Base-by-base conservation (phyloP, 2,113 vertebrate genomes). In the Dasyprocta punctata region DNA sequence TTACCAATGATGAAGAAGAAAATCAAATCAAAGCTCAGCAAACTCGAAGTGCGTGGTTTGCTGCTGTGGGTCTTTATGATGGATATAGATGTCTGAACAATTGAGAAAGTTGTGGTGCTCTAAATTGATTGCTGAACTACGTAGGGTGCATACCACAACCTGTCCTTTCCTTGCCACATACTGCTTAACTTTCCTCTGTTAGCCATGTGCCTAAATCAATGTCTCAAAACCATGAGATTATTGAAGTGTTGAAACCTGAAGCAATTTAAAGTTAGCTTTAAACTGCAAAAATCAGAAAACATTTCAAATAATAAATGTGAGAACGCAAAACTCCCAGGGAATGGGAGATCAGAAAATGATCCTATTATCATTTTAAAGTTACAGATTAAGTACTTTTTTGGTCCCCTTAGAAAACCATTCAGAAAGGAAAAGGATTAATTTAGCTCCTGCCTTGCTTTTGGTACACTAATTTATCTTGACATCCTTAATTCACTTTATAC, bases 101-200 rank as follows among this genome's bases (percentile, higher is more conserved):
- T 17, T 84, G 85, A 71, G 84, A 61, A 89, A 75, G 60, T 30
- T 80, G 83, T 56, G 80, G 54, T 83, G 7, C 20, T 94, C 41
- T 75, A 52, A 94, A 84, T 6, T 84, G 93, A 93, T 89, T 60
- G 75, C 73, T 60, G 67, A 95, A 65, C 87, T 47, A 44, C n/a
- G 49, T 44, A 95, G 73, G 91, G 77, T 85, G 28, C 60, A 88
- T 7, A 77, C 52, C 60, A 19, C 81, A 82, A 80, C 44, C 14
- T 86, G 41, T 94, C 47, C 81, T 85, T 86, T 75, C 80, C 80
- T 86, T 78, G 61, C 87, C 49, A n/a, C 63, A 65, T 13, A 8
- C 13, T 78, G 69, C 86, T 97, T 92, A 71, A 87, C 84, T 93
- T 52, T 5, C 84, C 33, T 89, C 87, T 95, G 52, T 47, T 0